These are phyloP conservation scores for Patella depressa DNA, from an alignment of 2,888 invertebrate species.

Conservation along the genomic window DNA sequence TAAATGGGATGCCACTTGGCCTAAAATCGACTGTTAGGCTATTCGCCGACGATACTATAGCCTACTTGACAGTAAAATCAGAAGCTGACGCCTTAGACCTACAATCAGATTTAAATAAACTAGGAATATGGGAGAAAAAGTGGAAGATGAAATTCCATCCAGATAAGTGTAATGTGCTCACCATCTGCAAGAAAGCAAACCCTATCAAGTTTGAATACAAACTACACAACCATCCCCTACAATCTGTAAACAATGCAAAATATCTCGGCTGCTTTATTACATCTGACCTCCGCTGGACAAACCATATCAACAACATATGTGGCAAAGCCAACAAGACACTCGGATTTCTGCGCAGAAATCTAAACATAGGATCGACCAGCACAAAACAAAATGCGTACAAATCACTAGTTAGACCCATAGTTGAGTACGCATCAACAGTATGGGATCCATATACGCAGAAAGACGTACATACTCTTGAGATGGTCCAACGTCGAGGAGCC, in stretches of 20 bases:
- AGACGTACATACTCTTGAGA: no score
- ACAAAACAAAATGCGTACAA: not conserved
- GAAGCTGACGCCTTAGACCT: not conserved
- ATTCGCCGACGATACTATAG: not conserved
- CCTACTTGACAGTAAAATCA: not conserved
- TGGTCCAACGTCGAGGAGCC: no score
- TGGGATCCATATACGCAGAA: no score
- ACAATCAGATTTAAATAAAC: not conserved
- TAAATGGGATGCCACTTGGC: not conserved
- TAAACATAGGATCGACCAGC: not conserved
- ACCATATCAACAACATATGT: not conserved
- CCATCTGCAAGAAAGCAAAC: not conserved
- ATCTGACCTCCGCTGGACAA: no score
- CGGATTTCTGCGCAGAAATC: not conserved
- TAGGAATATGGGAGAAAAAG: not conserved
- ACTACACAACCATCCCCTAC: not conserved
- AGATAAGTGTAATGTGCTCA: not conserved
- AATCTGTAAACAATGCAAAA: not conserved
- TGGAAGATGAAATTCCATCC: not conserved
- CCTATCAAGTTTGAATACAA: not conserved
- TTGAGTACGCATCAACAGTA: no score
- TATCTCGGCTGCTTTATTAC: no score
- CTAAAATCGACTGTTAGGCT: not conserved
- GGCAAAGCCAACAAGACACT: not conserved
- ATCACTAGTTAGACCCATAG: not conserved